A percentile compares a stretch with the other conserved stretches of the same genome.
These are phyloP conservation scores for Cepphus grylle DNA, from an alignment of 2,113 vertebrate species.

Conservation along the genomic window DNA sequence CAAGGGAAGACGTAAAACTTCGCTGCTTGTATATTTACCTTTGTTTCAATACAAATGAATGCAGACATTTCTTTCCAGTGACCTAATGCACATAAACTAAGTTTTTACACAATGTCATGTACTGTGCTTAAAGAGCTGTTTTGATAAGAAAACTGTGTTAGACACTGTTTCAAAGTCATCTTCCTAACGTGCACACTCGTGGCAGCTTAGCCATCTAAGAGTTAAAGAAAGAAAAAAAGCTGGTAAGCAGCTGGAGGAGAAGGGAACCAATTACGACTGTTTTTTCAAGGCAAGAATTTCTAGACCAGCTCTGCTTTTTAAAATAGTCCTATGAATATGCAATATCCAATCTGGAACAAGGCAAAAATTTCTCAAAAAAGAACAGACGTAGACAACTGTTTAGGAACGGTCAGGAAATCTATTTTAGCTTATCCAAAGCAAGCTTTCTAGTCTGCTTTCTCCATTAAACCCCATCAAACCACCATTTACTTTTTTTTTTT, in stretches of 20 bases:
- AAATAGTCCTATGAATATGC: neutral
- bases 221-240: neutral
- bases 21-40: neutral
- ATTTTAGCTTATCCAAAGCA: neutral
- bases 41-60: neutral
- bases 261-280: neutral
- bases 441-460: neutral
- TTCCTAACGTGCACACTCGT: neutral
- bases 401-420: neutral
- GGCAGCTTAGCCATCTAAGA: neutral
- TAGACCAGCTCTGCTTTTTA: neutral
- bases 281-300: neutral
- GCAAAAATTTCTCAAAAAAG: neutral
- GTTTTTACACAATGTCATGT: neutral
- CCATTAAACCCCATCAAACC: neutral
- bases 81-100: neutral
- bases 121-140: neutral
- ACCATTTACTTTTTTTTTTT: neutral
- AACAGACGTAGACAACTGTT: neutral
- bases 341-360: neutral
- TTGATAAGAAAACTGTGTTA: neutral
- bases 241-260: neutral
- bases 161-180: neutral
- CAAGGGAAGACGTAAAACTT: neutral
- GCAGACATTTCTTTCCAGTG: neutral